Base-by-base conservation (phyloP, 2,888 invertebrate species). In the Phengaris arion region DNA sequence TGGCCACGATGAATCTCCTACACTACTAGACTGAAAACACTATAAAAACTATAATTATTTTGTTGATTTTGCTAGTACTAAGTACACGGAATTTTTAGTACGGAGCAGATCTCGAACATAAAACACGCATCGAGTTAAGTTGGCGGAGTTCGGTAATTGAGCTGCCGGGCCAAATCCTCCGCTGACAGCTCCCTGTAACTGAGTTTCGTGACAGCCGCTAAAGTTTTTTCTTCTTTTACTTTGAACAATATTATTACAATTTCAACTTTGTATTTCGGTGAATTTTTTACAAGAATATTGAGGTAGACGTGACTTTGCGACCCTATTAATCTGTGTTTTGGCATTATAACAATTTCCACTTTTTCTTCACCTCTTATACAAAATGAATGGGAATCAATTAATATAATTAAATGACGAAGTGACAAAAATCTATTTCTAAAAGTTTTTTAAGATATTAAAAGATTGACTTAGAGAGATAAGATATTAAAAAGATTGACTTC, bases 181-280 rank as follows among this genome's bases (percentile, higher is more conserved):
- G 84, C 86, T 83, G 86, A 88, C 86, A 85, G 85, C 85, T 84
- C 83, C 82, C 85, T 74, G 75, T 75, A 76, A 88, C 88, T 85
- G 81, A 87, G 87, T 90, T 89, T 86, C 82, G 84, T 85, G 84
- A 82, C 85, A 85, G 85, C 85, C 87, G 85, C 80, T 79, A 80
- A 81, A 85, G 84, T 83, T 85, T 86, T 84, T 82, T 81, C 81
- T 81, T 81, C 84, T 77, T 75, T 59, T 83, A 83, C 83, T 85
- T 83, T 82, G 81, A 80, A 85, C 81, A 80, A 85, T 86, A 83
- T 87, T 87, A 86, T 87, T 85, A 86, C 83, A 85, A 83, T 85
- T 87, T 84, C 81, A 82, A 85, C 82, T 83, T 83, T 77, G 76
- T 78, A 79, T 81, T 81, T 80, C 80, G 80, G 80, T 80, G 81